Evolutionary conservation across 2,888 invertebrate species (phyloP).

Genomic region (Eutolmus rufibarbis): DNA sequence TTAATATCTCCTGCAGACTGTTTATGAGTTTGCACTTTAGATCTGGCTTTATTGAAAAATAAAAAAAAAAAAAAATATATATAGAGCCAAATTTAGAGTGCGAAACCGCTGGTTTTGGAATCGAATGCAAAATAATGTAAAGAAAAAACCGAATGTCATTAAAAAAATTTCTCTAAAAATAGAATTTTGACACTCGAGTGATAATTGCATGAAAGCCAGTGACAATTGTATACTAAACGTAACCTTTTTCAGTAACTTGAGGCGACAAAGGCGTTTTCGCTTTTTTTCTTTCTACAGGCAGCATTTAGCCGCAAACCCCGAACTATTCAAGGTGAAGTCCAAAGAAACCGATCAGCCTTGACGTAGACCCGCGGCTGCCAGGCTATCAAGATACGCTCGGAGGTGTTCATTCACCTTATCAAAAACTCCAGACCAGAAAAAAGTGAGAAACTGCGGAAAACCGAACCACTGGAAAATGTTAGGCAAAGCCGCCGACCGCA

Average conservation of each 20-base stretch:
- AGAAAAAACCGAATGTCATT: neutral
- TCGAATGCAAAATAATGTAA: neutral
- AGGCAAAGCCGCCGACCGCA: neutral
- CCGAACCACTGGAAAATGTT: constrained; percentile 16
- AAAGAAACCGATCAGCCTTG: constrained; percentile 35
- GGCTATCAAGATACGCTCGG: neutral
- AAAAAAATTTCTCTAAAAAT: neutral
- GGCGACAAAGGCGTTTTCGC: neutral
- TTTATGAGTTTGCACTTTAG: no score
- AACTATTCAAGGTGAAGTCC: constrained; percentile 29
- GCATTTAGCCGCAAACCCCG: neutral
- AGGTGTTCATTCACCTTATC: constrained; percentile 30
- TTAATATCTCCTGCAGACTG: no score
- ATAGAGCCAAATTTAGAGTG: no score
- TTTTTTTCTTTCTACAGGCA: neutral
- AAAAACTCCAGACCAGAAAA: neutral
- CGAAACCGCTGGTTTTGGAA: neutral
- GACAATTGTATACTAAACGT: neutral
- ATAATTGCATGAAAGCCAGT: neutral
- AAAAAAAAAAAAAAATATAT: no score
- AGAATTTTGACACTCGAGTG: neutral
- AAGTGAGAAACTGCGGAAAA: neutral
- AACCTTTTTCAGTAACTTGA: neutral
- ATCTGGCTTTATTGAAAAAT: no score
- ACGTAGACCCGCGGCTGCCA: neutral